phyloP scores from a whole-genome alignment of 2,797 vertebrate genomes.

The Eupleurogrammus muticus region DNA sequence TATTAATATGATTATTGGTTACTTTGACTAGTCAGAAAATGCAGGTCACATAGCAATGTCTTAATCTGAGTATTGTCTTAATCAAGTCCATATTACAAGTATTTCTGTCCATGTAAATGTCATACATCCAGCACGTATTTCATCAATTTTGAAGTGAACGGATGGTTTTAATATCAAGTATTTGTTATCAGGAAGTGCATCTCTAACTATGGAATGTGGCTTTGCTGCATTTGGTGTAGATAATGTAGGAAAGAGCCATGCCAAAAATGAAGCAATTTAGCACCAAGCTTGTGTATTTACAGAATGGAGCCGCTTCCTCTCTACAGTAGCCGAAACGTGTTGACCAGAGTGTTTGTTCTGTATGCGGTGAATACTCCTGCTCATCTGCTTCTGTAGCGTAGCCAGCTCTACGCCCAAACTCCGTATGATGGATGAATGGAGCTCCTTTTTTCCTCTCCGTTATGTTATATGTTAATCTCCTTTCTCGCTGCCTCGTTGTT shows the following conservation, averaged over 20 bases:
- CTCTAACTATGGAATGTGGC: background rate
- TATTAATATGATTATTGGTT: too few relatives aligned
- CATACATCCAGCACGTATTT: too few relatives aligned
- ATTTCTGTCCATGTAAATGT: too few relatives aligned
- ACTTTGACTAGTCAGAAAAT: too few relatives aligned
- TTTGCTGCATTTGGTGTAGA: background rate
- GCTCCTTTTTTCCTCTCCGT: slow-evolving; percentile 52
- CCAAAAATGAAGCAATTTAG: slow-evolving; percentile 4
- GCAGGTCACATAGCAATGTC: too few relatives aligned
- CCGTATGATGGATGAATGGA: slow-evolving; percentile 59
- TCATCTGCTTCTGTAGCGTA: slow-evolving; percentile 45
- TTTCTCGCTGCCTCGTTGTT: slow-evolving; percentile 54
- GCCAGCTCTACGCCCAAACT: too few relatives aligned
- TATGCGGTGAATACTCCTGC: slow-evolving; percentile 6
- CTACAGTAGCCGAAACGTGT: background rate
- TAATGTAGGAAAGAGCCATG: background rate
- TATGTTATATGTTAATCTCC: slow-evolving; percentile 72
- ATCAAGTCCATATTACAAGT: too few relatives aligned
- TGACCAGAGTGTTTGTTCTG: background rate
- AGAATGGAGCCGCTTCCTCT: background rate
- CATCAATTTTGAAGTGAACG: too few relatives aligned
- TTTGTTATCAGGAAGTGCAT: background rate
- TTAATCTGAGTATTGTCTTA: too few relatives aligned
- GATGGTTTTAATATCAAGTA: background rate
- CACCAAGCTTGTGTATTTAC: slow-evolving; percentile 1